Percentiles rank a stretch among this genome's conserved stretches.
These are phyloP conservation scores for Tupaia tana DNA, from an alignment of 2,113 vertebrate genomes.

Conservation along the genomic window DNA sequence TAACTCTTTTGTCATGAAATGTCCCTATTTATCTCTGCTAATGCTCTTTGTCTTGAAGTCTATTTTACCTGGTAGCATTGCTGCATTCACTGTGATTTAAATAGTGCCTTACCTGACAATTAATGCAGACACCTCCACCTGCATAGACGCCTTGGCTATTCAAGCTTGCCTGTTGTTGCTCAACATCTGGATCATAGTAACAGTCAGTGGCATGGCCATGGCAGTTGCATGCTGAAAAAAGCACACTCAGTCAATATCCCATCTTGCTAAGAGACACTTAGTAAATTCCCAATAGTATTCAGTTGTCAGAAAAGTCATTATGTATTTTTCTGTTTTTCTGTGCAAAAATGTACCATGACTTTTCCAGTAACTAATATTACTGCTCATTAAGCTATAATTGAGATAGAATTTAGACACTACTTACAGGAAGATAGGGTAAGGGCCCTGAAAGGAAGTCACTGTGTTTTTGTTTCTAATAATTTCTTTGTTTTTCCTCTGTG, in stretches of 20 bases:
- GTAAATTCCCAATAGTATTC: not conserved
- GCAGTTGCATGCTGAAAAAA: slow-evolving; percentile 94
- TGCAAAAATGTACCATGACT: too few relatives aligned
- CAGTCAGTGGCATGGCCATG: slow-evolving; percentile 94
- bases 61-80: not conserved
- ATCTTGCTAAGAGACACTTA: not conserved
- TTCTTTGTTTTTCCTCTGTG: too few relatives aligned
- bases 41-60: not conserved
- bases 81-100: slow-evolving; percentile 64
- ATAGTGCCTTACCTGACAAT: slow-evolving; percentile 93
- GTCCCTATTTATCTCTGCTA: not conserved
- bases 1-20: not conserved
- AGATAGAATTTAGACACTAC: too few relatives aligned
- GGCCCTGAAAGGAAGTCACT: too few relatives aligned
- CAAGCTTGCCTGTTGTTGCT: slow-evolving; percentile 90
- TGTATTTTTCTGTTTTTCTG: too few relatives aligned
- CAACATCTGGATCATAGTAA: slow-evolving; percentile 93
- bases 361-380: not conserved
- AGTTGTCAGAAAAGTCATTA: too few relatives aligned
- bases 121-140: slow-evolving; percentile 95
- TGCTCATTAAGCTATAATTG: not conserved
- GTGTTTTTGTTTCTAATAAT: too few relatives aligned
- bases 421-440: too few relatives aligned
- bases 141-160: slow-evolving; percentile 89
- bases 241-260: slow-evolving; percentile 42